phyloP scores from a whole-genome alignment of 2,113 vertebrate genomes.

The Ornithorhynchus anatinus region DNA sequence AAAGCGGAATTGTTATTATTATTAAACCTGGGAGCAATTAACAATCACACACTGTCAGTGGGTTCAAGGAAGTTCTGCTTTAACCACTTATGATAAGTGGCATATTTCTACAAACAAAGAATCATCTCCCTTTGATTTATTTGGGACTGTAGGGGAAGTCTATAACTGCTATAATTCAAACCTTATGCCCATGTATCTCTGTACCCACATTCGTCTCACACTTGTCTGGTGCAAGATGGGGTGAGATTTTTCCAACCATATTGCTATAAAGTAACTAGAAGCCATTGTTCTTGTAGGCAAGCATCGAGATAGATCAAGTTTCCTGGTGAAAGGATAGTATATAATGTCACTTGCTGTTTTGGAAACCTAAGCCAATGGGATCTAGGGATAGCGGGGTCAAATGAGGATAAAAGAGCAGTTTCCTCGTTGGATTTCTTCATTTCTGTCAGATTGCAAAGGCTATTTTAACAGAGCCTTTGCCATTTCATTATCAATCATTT shows the following conservation, averaged over 20 bases:
- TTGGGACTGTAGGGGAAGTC: constrained; percentile 25
- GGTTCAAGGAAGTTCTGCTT: constrained; percentile 27
- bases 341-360: no score
- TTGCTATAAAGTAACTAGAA: neutral
- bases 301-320: neutral
- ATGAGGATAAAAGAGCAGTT: neutral
- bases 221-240: neutral
- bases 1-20: constrained; percentile 23
- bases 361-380: neutral
- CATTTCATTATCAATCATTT: neutral
- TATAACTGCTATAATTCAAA: neutral
- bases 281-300: neutral
- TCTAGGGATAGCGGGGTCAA: neutral
- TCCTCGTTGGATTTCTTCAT: neutral
- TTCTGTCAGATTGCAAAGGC: neutral
- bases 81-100: constrained; percentile 35
- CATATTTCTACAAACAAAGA: constrained; percentile 50
- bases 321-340: no score
- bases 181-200: neutral
- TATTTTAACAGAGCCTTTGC: neutral
- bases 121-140: constrained; percentile 46
- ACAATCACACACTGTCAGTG: constrained; percentile 19
- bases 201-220: neutral
- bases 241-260: neutral
- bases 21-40: constrained; percentile 31